Conservation (phyloP, 1,140 invertebrate genomes). For the Drosophila suzukii region DNA sequence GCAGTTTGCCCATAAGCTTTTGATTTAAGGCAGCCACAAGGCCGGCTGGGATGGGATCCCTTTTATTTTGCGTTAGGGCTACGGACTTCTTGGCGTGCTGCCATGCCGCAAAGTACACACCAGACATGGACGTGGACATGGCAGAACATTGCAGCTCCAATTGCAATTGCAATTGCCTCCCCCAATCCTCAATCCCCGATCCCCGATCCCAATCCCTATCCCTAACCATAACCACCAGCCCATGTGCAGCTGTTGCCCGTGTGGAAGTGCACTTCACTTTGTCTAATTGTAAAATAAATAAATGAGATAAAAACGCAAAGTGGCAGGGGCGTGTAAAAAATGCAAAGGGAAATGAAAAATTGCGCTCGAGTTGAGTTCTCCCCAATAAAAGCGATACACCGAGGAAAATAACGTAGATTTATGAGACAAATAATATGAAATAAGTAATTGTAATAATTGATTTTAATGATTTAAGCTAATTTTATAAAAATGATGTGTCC, state of each 20-base stretch:
- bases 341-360: slow-evolving; percentile 67
- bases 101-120: slow-evolving; percentile 28
- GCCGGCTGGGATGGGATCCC: not conserved
- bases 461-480: no score
- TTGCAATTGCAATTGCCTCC: slow-evolving; percentile 15
- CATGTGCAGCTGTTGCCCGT: slow-evolving; percentile 29
- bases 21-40: slow-evolving; percentile 60
- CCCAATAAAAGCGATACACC: slow-evolving; percentile 18
- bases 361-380: slow-evolving; percentile 35
- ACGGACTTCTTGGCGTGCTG: slow-evolving; percentile 29
- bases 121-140: slow-evolving; percentile 14
- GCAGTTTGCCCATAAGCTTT: slow-evolving; percentile 57
- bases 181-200: not conserved
- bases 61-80: not conserved
- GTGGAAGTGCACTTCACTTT: slow-evolving; percentile 71
- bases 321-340: slow-evolving; percentile 49
- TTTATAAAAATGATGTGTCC: no score
- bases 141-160: slow-evolving; percentile 9
- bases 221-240: not conserved
- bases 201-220: not conserved
- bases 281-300: slow-evolving; percentile 79
- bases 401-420: not conserved
- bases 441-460: no score
- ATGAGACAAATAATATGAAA: not conserved
- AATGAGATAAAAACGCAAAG: slow-evolving; percentile 73